A percentile compares a stretch with the other conserved stretches of the same genome.
phyloP scores from a whole-genome alignment of 2,113 vertebrate genomes.

The Rhinichthys klamathensis region DNA sequence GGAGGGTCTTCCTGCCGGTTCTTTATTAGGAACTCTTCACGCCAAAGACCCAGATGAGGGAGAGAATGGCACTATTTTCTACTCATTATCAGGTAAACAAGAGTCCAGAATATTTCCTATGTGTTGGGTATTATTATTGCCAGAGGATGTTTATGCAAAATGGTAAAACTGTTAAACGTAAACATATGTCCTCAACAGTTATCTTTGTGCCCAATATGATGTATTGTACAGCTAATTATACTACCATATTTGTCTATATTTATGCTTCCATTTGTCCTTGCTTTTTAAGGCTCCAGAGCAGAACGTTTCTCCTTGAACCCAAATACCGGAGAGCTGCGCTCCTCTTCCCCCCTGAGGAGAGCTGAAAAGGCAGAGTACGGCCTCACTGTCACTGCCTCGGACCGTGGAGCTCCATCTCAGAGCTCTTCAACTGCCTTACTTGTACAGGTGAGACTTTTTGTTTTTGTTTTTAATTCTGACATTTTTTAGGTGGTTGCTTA shows the following conservation, averaged over 20 bases:
- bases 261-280: conserved; percentile 28
- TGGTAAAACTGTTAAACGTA: neutral
- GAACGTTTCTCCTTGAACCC: conserved; percentile 88
- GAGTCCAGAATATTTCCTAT: neutral
- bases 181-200: conserved; percentile 5
- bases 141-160: neutral
- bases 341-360: conserved; percentile 76
- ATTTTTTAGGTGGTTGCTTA: no score
- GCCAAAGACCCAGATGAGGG: conserved; percentile 95
- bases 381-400: conserved; percentile 83
- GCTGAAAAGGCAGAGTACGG: conserved; percentile 84
- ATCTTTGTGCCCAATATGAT: conserved; percentile 20
- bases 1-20: conserved; percentile 85
- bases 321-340: conserved; percentile 84
- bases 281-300: conserved; percentile 82
- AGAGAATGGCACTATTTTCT: conserved; percentile 91
- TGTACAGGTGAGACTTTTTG: conserved; percentile 80
- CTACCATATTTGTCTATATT: conserved; percentile 31
- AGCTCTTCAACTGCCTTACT: conserved; percentile 81
- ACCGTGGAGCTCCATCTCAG: conserved; percentile 79
- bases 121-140: neutral
- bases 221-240: neutral
- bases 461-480: no score
- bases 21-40: conserved; percentile 82
- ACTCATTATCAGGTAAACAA: conserved; percentile 83